Conservation (phyloP, 2,113 vertebrate species). For the Sceloporus undulatus region DNA sequence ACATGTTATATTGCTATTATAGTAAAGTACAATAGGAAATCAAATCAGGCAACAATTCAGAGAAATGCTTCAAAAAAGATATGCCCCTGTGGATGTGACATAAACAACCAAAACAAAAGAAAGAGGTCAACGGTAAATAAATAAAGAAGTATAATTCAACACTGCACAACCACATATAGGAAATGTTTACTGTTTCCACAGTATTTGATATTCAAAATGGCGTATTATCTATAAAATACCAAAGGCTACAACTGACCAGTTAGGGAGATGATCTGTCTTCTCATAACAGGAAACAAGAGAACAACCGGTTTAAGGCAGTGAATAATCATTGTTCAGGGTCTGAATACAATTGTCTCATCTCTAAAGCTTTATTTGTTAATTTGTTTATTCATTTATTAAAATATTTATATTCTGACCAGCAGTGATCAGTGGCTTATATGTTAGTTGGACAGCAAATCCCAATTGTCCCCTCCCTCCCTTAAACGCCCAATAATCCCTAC, state of each 20-base stretch:
- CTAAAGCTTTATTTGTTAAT: background rate
- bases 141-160: conserved; percentile 16
- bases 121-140: conserved; percentile 36
- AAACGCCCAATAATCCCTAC: too few relatives aligned
- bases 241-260: background rate
- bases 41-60: conserved; percentile 31
- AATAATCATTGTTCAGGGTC: background rate
- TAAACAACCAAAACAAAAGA: conserved; percentile 42
- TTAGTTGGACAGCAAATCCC: too few relatives aligned
- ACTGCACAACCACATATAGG: background rate
- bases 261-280: background rate
- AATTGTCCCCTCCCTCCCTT: too few relatives aligned
- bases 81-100: conserved; percentile 31
- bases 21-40: conserved; percentile 41
- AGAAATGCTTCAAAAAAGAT: conserved; percentile 40
- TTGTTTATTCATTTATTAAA: too few relatives aligned
- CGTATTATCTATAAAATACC: background rate
- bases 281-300: background rate
- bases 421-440: too few relatives aligned
- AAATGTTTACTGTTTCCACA: conserved; percentile 4
- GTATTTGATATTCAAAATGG: background rate
- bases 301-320: background rate
- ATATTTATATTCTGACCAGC: too few relatives aligned
- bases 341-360: background rate
- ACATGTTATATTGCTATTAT: conserved; percentile 48